Evolutionary conservation across 2,888 invertebrate genomes (phyloP), one percentile per base, ranked within the genome.

Genomic region (Miltochrista miniata): DNA sequence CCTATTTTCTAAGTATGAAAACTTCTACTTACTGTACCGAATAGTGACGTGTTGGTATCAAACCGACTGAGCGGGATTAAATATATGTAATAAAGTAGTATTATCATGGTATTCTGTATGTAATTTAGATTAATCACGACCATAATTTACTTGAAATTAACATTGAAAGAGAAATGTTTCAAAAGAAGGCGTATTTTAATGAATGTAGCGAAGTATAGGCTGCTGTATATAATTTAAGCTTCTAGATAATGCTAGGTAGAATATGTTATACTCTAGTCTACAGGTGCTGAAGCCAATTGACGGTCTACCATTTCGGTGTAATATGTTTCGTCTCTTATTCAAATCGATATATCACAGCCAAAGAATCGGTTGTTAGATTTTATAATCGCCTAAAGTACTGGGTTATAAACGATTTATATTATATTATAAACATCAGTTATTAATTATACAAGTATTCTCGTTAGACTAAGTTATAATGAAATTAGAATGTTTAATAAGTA

Each of bases 211-310:
- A 66, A n/a, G 56, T 44, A 35, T 44, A 70, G 68, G 77, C 75
- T 81, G 83, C 83, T 87, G 85, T 87, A 81, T 63, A 67, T 51
- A 78, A 55, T 45, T 49, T 79, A 81, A 56, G 85, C 86, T 86
- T 87, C 45, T 84, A 85, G 78, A 59, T 74, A 83, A 77, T 78
- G 76, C 78, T 84, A 83, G 77, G 77, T 83, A 82, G 79, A 74
- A 77, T 72, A 77, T 74, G 74, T 67, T 72, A 68, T 71, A 76
- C 75, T 89, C 87, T 90, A 89, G 89, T 90, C 90, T 79, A 74
- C 79, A 74, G 88, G 88, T 89, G 89, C 89, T 88, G 81, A 68
- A 70, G 68, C 67, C 66, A 70, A 74, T 59, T 67, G 70, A 77
- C 69, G 74, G 69, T 76, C 76, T 77, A 77, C 69, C 54, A 58